Percentiles rank a stretch among this genome's conserved stretches.
Conservation (phyloP, 1,140 invertebrate species). For the Ptiloglossa arizonensis region DNA sequence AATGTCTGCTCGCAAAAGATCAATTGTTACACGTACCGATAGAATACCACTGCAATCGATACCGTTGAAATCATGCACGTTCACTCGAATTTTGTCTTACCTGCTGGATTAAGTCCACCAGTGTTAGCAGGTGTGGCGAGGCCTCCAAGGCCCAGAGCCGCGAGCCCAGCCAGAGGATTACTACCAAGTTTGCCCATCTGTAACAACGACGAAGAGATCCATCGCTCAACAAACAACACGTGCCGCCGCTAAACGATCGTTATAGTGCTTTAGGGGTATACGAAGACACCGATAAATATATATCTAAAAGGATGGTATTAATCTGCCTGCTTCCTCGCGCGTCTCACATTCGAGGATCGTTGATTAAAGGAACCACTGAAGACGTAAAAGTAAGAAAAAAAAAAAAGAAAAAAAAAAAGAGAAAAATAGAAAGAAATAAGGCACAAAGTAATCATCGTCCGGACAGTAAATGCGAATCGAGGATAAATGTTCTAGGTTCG, state of each 20-base stretch:
- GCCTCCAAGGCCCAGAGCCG: slow-evolving; percentile 91
- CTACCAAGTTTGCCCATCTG: slow-evolving; percentile 92
- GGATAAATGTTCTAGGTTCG: neutral
- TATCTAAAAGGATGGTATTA: slow-evolving; percentile 45
- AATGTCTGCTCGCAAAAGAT: no score
- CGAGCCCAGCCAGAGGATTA: slow-evolving; percentile 92
- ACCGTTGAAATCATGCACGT: neutral
- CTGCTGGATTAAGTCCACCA: slow-evolving; percentile 93
- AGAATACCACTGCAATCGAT: no score
- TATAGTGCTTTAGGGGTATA: slow-evolving; percentile 42
- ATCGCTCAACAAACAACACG: slow-evolving; percentile 67
- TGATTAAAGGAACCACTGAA: slow-evolving; percentile 25
- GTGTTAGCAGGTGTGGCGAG: slow-evolving; percentile 89
- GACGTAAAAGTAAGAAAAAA: neutral
- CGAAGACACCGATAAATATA: slow-evolving; percentile 57
- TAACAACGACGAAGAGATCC: slow-evolving; percentile 79
- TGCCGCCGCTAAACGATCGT: slow-evolving; percentile 4
- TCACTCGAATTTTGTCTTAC: slow-evolving; percentile 80
- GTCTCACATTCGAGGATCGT: slow-evolving; percentile 54
- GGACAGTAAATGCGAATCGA: neutral
- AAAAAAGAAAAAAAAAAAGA: neutral
- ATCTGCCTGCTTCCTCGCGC: slow-evolving; percentile 57
- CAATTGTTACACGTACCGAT: no score
- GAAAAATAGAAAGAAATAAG: neutral
- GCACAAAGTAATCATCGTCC: neutral